A percentile compares a stretch with the other conserved stretches of the same genome.
phyloP scores from a whole-genome alignment of 2,888 invertebrate genomes.

The Amphipyra berbera region DNA sequence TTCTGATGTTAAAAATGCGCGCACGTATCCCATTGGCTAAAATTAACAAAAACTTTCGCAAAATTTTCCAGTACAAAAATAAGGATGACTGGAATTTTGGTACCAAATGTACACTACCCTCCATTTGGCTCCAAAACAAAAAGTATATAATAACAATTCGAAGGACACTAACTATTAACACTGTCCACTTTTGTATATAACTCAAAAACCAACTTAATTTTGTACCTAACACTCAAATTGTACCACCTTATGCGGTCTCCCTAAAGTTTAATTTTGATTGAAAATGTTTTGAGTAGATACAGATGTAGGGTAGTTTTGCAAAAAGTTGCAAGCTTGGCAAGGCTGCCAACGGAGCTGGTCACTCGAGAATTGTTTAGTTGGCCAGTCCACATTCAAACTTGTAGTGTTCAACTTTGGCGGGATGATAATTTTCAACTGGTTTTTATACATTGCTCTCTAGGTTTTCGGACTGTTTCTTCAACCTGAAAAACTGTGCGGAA shows the following conservation, averaged over 20 bases:
- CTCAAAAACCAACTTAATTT: conserved; percentile 53
- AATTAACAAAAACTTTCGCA: conserved; percentile 49
- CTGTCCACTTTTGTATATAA: conserved; percentile 79
- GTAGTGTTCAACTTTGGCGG: conserved; percentile 58
- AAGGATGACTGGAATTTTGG: conserved; percentile 42
- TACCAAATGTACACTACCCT: conserved; percentile 53
- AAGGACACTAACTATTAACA: conserved; percentile 81
- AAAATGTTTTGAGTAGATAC: conserved; percentile 9
- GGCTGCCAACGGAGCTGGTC: conserved; percentile 77
- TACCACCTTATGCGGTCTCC: neutral
- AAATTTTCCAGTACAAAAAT: conserved; percentile 47
- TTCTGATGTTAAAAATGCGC: conserved; percentile 16
- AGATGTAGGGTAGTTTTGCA: conserved; percentile 47
- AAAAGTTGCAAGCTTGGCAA: conserved; percentile 78
- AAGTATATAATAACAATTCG: conserved; percentile 79
- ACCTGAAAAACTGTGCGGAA: neutral
- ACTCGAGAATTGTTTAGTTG: conserved; percentile 85
- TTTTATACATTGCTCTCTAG: conserved; percentile 59
- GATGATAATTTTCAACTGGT: conserved; percentile 55
- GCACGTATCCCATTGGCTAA: conserved; percentile 24
- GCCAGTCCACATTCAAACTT: conserved; percentile 68
- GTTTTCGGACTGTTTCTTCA: neutral
- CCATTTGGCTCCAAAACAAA: conserved; percentile 80
- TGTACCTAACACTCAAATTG: neutral
- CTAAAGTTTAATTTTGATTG: conserved; percentile 32